phyloP scores from a whole-genome alignment of 2,888 invertebrate species.

The Micropterix aruncella region DNA sequence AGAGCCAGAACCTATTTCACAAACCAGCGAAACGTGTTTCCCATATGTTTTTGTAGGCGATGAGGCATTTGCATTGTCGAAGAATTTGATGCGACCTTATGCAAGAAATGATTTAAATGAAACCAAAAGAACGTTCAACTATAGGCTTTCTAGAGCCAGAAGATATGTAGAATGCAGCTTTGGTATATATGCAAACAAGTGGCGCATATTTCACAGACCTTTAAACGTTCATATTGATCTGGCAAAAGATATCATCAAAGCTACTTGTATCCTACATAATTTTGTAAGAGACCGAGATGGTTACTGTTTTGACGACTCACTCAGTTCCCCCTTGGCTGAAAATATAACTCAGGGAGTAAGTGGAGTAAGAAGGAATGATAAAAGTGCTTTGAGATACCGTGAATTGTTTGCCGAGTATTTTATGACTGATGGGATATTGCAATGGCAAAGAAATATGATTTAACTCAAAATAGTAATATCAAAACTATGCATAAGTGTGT shows the following conservation, averaged over 20 bases:
- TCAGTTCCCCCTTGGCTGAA: constrained; percentile 11
- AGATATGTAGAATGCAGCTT: constrained; percentile 17
- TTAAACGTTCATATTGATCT: constrained; percentile 12
- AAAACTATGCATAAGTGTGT: no score
- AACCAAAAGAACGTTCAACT: constrained; percentile 15
- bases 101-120: constrained; percentile 13
- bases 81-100: constrained; percentile 14
- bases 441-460: no score
- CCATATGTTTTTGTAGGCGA: constrained; percentile 16
- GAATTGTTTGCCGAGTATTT: constrained; percentile 13
- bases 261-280: constrained; percentile 12
- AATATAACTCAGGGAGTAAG: constrained; percentile 10
- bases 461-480: no score
- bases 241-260: no score
- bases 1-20: constrained; percentile 12
- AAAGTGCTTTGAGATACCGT: constrained; percentile 12
- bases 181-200: constrained; percentile 18
- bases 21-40: constrained; percentile 6
- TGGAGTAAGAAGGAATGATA: constrained; percentile 10
- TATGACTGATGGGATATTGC: no score
- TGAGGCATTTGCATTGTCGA: constrained; percentile 14
- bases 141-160: constrained; percentile 15
- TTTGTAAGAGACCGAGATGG: constrained; percentile 13
- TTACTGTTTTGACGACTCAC: constrained; percentile 13
- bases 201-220: constrained; percentile 15